phyloP scores from a whole-genome alignment of 2,888 invertebrate genomes.

The Hofmannophila pseudospretella region DNA sequence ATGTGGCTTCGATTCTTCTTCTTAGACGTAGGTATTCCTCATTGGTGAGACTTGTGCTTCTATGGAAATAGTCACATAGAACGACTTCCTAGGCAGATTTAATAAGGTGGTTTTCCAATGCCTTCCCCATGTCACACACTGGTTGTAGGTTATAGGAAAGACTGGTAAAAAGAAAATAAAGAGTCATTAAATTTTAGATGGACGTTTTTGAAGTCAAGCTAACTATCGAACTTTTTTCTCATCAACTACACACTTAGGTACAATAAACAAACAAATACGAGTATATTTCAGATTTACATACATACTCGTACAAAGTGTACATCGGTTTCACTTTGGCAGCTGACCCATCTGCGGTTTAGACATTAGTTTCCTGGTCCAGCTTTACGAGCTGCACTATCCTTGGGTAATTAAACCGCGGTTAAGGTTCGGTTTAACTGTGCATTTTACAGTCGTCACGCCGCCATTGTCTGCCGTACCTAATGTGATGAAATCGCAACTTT shows the following conservation, averaged over 20 bases:
- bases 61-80: no score
- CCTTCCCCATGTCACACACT: no score
- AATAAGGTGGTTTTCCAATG: no score
- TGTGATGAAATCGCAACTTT: slow-evolving; percentile 19
- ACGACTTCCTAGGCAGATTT: no score
- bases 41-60: no score
- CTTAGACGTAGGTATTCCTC: not conserved
- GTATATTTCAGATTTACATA: no score
- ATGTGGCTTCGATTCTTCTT: not conserved
- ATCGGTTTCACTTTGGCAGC: slow-evolving; percentile 18
- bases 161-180: not conserved
- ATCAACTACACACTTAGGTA: no score
- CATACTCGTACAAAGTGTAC: slow-evolving; percentile 2
- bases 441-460: slow-evolving; percentile 44
- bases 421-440: slow-evolving; percentile 52
- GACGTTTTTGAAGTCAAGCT: no score
- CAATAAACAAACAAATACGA: no score
- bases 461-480: slow-evolving; percentile 44
- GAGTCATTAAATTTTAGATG: not conserved
- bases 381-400: slow-evolving; percentile 45
- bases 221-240: no score
- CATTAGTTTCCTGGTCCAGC: slow-evolving; percentile 61
- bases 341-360: slow-evolving; percentile 65
- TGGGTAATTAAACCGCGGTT: slow-evolving; percentile 65
- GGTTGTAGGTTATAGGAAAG: no score